Evolutionary conservation across 2,113 vertebrate genomes (phyloP).

Genomic region (Sula dactylatra): DNA sequence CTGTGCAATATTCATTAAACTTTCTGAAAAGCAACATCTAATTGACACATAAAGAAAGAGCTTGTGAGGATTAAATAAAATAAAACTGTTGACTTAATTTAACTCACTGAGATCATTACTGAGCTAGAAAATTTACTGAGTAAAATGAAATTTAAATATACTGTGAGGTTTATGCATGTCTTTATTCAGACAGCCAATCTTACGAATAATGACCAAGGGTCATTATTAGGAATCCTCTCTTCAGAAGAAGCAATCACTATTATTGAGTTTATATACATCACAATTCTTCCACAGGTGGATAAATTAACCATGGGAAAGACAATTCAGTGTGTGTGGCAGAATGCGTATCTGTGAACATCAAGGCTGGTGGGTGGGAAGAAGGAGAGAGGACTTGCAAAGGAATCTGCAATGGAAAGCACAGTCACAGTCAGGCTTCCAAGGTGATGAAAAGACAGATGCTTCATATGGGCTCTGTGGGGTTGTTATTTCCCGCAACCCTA

Average conservation of each 20-base stretch:
- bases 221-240: not conserved
- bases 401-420: not conserved
- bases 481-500: not conserved
- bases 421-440: not conserved
- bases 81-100: not conserved
- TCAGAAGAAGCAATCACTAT: not conserved
- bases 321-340: not conserved
- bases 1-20: not conserved
- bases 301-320: not conserved
- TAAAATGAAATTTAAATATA: not conserved
- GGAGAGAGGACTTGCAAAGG: rapidly evolving
- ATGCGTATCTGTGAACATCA: not conserved
- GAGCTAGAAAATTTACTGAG: not conserved
- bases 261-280: not conserved
- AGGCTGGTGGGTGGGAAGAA: not conserved
- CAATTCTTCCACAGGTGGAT: not conserved
- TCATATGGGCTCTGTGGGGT: not conserved
- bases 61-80: not conserved
- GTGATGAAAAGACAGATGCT: not conserved
- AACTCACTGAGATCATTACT: not conserved
- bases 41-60: not conserved
- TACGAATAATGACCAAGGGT: not conserved
- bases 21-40: not conserved
- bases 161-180: not conserved
- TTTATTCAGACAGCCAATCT: not conserved